These are phyloP conservation scores for Nemurella pictetii DNA, from an alignment of 2,888 invertebrate species.

Conservation along the genomic window DNA sequence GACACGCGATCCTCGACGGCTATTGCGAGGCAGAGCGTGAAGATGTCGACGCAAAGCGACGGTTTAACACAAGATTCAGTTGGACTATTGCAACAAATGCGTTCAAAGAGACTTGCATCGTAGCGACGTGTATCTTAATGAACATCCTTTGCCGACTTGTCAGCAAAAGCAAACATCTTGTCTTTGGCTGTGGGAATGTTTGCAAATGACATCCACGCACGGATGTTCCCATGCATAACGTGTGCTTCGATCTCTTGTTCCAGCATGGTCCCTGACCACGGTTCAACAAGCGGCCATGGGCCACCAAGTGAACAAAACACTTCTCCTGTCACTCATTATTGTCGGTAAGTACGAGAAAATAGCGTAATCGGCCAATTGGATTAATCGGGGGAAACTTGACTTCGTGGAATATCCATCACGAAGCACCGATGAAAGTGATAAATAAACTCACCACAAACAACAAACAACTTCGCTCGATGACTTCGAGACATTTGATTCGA, in stretches of 20 bases:
- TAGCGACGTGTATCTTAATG: too few relatives aligned
- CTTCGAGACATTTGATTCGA: neutral
- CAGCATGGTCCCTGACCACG: neutral
- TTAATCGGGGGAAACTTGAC: neutral
- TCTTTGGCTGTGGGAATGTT: too few relatives aligned
- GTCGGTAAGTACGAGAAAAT: neutral
- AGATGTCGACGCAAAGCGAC: too few relatives aligned
- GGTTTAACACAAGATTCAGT: too few relatives aligned
- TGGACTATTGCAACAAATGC: too few relatives aligned
- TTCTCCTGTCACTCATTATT: neutral
- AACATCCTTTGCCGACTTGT: too few relatives aligned
- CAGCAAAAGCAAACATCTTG: too few relatives aligned
- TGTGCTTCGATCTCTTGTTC: neutral
- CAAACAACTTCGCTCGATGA: neutral
- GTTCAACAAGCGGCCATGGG: neutral
- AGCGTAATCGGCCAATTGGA: neutral
- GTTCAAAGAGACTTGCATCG: too few relatives aligned
- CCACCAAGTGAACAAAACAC: neutral
- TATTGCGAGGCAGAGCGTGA: too few relatives aligned
- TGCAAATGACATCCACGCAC: neutral
- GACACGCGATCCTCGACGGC: too few relatives aligned
- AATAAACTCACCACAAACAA: neutral
- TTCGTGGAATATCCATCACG: neutral
- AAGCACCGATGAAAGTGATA: neutral
- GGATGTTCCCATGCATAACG: too few relatives aligned